Evolutionary conservation across 2,888 invertebrate species (phyloP).

Genomic region (Hydrotaea cyrtoneurina): DNA sequence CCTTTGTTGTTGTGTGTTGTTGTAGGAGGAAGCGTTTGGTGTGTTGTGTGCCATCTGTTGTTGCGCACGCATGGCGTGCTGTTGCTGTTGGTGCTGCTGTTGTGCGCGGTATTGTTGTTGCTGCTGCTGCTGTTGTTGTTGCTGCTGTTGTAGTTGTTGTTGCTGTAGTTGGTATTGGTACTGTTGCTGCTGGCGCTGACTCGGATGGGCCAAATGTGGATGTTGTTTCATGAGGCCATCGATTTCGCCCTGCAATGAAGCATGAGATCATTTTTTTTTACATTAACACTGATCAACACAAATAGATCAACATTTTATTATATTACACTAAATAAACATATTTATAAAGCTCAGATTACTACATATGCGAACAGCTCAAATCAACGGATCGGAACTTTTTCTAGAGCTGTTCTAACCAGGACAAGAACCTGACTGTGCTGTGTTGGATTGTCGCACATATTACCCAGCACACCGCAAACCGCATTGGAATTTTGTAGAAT

Average conservation of each 20-base stretch:
- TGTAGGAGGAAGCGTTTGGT: conserved; percentile 43
- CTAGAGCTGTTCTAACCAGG: no score
- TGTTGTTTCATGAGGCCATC: conserved; percentile 91
- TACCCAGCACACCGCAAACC: no score
- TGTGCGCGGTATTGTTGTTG: conserved; percentile 83
- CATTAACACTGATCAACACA: no score
- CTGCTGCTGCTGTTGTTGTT: conserved; percentile 84
- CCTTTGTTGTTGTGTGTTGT: conserved; percentile 62
- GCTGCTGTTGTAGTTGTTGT: conserved; percentile 83
- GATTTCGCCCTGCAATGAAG: conserved; percentile 84
- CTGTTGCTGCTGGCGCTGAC: conserved; percentile 82
- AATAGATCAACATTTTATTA: no score
- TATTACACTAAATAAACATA: no score
- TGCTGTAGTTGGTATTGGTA: conserved; percentile 76
- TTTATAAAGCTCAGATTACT: no score
- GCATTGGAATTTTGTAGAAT: no score
- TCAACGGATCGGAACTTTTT: no score
- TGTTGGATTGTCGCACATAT: no score
- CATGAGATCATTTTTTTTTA: no score
- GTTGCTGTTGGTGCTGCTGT: conserved; percentile 72
- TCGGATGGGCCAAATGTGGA: conserved; percentile 87
- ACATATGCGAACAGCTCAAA: no score
- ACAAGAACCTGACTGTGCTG: no score
- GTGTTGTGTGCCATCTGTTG: conserved; percentile 60
- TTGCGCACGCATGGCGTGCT: conserved; percentile 69